phyloP scores from a whole-genome alignment of 2,888 invertebrate genomes.

The Asteroscopus sphinx region DNA sequence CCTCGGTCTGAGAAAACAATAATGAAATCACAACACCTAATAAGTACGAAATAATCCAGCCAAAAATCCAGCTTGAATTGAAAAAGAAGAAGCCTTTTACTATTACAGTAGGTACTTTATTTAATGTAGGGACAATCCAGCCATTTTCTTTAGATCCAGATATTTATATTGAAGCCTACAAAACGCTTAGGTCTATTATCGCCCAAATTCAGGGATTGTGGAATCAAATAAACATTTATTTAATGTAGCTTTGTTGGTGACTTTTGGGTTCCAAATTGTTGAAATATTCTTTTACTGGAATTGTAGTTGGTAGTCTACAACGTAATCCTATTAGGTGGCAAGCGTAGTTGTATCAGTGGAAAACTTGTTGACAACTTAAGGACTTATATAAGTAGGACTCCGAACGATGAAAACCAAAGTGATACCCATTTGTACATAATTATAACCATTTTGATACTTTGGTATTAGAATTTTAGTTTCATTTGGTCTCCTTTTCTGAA shows the following conservation, averaged over 20 bases:
- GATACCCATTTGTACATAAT: no score
- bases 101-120: background rate
- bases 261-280: background rate
- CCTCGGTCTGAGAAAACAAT: no score
- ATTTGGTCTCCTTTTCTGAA: no score
- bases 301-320: no score
- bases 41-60: background rate
- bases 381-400: no score
- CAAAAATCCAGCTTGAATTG: background rate
- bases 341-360: no score
- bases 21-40: background rate
- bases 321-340: no score
- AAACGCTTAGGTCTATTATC: conserved; percentile 15
- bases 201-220: conserved; percentile 1
- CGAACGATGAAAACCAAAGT: no score
- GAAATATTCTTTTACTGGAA: no score
- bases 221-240: conserved; percentile 4
- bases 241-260: background rate
- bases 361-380: no score
- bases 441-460: no score
- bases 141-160: background rate
- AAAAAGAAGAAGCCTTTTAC: background rate
- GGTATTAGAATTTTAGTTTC: no score
- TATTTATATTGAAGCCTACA: background rate
- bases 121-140: conserved; percentile 13